A percentile compares a stretch with the other conserved stretches of the same genome.
Conservation (phyloP, 1,140 invertebrate genomes). For the Calliphora vicina region DNA sequence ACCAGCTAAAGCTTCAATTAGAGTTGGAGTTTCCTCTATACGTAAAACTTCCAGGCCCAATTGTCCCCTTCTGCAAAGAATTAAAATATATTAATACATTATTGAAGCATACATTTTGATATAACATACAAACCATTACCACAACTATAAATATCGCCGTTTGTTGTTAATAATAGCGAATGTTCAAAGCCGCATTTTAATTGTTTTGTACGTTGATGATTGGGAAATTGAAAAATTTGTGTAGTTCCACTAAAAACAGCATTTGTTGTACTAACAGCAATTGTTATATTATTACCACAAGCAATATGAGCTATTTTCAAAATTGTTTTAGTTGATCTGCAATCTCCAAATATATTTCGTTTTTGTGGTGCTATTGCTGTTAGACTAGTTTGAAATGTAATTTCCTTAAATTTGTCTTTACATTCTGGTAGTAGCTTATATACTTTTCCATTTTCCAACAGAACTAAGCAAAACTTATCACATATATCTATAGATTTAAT, state of each 20-base stretch:
- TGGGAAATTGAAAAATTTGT: slow-evolving; percentile 67
- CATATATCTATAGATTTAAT: slow-evolving; percentile 47
- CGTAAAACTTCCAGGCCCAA: slow-evolving; percentile 78
- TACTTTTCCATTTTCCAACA: slow-evolving; percentile 50
- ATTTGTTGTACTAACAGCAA: slow-evolving; percentile 66
- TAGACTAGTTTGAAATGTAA: slow-evolving; percentile 44
- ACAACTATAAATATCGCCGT: slow-evolving; percentile 80
- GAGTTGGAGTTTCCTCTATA: slow-evolving; percentile 68
- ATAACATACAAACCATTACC: slow-evolving; percentile 78
- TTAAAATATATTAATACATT: neutral
- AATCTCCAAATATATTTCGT: slow-evolving; percentile 47
- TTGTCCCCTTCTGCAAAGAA: slow-evolving; percentile 76
- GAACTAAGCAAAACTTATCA: slow-evolving; percentile 51
- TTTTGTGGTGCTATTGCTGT: slow-evolving; percentile 40
- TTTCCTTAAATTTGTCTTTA: slow-evolving; percentile 40
- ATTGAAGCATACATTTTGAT: neutral
- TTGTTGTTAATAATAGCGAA: slow-evolving; percentile 73
- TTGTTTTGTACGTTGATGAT: slow-evolving; percentile 68
- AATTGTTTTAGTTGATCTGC: slow-evolving; percentile 31
- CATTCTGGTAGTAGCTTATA: slow-evolving; percentile 45
- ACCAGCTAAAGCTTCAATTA: slow-evolving; percentile 77
- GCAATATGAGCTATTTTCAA: slow-evolving; percentile 59
- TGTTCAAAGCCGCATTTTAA: slow-evolving; percentile 83
- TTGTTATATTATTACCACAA: slow-evolving; percentile 62
- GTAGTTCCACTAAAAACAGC: slow-evolving; percentile 69